Conservation (phyloP, 2,113 vertebrate genomes). For the Psophia crepitans region DNA sequence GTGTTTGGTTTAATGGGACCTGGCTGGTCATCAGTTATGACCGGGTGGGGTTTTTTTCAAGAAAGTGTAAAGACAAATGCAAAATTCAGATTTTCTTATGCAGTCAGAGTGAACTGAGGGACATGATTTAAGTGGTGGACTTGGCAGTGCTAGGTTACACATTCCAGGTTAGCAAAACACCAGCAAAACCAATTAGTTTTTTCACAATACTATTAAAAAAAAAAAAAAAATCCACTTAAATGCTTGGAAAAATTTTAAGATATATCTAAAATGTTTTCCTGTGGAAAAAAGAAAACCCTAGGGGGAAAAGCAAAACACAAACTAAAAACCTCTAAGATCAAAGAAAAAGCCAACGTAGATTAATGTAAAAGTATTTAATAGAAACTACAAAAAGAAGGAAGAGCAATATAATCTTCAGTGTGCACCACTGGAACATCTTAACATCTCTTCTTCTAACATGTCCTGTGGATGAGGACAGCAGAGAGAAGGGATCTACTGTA, state of each 20-base stretch:
- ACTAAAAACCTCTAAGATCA: background rate
- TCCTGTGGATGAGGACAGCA: background rate
- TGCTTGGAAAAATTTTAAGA: background rate
- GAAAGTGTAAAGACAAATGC: background rate
- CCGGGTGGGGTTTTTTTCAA: background rate
- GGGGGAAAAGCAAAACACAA: no score
- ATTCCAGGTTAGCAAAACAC: background rate
- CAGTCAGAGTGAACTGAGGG: background rate
- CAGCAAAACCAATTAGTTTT: background rate
- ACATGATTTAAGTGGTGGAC: no score
- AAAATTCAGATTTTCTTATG: background rate
- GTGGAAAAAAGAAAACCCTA: background rate
- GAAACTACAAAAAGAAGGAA: background rate
- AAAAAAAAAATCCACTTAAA: background rate
- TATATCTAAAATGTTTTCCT: background rate
- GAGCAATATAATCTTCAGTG: background rate
- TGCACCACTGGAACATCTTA: background rate
- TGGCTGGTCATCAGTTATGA: background rate
- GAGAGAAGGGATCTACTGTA: background rate
- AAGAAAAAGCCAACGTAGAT: background rate
- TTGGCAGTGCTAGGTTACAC: no score
- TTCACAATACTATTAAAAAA: background rate
- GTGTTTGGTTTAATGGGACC: background rate
- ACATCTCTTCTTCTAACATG: background rate
- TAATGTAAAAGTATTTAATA: background rate